Conservation (phyloP, 2,888 invertebrate species). For the Eristalis arbustorum region DNA sequence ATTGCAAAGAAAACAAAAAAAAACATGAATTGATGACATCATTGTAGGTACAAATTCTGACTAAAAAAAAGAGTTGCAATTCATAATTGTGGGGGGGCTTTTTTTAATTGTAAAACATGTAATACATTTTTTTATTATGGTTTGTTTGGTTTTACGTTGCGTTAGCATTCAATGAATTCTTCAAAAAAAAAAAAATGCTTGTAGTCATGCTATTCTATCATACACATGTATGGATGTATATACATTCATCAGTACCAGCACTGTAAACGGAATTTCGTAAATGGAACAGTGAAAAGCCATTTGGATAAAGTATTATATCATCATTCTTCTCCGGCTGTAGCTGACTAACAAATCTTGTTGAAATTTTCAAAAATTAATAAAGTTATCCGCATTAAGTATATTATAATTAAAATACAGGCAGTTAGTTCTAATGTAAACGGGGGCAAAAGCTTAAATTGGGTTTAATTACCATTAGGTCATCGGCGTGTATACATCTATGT, state of each 20-base stretch:
- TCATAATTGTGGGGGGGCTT: not conserved
- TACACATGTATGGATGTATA: not conserved
- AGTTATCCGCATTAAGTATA: not conserved
- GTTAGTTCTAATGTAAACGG: not conserved
- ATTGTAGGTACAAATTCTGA: constrained; percentile 26
- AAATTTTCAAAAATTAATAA: not conserved
- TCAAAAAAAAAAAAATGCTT: not conserved
- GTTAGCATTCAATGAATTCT: not conserved
- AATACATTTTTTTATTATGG: not conserved
- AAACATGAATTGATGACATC: constrained; percentile 51
- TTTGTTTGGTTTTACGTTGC: not conserved
- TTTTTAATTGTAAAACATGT: not conserved
- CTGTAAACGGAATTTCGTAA: not conserved
- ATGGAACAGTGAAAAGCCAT: constrained; percentile 21
- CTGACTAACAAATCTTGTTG: constrained; percentile 10
- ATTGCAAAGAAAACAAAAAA: constrained; percentile 4
- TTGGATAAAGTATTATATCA: constrained; percentile 60
- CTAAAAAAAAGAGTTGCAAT: not conserved
- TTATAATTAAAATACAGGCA: not conserved
- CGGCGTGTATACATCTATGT: not conserved
- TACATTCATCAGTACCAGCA: not conserved
- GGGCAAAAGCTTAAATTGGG: not conserved
- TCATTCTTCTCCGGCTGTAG: constrained; percentile 16
- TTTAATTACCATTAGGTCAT: not conserved
- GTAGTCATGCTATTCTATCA: not conserved